phyloP scores from a whole-genome alignment of 2,113 vertebrate genomes.

The Cebidichthys violaceus region DNA sequence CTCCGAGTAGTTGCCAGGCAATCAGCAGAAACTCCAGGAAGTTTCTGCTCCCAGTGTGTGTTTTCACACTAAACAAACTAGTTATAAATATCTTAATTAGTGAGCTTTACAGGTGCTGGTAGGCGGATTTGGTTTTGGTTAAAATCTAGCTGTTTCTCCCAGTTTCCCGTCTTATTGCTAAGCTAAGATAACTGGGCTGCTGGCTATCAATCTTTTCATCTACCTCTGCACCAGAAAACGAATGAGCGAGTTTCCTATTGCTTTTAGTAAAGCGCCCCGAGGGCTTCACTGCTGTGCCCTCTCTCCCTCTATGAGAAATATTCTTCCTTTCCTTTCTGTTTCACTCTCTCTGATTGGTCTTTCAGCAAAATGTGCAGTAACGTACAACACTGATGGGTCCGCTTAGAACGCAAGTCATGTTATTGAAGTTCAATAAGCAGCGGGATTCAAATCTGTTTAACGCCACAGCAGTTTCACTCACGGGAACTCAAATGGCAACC shows the following conservation, averaged over 20 bases:
- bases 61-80: not conserved
- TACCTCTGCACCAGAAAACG: not conserved
- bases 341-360: constrained; percentile 5
- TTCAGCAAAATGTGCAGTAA: constrained; percentile 3
- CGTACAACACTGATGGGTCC: constrained; percentile 10
- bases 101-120: not conserved
- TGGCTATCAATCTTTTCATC: not conserved
- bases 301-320: not conserved
- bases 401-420: not conserved
- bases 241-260: not conserved
- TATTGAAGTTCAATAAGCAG: not conserved
- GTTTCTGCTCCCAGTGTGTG: not conserved
- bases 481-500: not conserved
- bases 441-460: constrained; percentile 26
- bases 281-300: not conserved
- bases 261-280: constrained; percentile 1
- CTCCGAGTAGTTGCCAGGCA: not conserved
- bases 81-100: not conserved
- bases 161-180: not conserved
- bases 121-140: not conserved
- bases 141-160: not conserved
- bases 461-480: not conserved
- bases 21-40: not conserved
- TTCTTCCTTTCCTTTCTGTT: no score
- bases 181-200: not conserved